Conservation (phyloP, 2,888 invertebrate species). For the Tyria jacobaeae region DNA sequence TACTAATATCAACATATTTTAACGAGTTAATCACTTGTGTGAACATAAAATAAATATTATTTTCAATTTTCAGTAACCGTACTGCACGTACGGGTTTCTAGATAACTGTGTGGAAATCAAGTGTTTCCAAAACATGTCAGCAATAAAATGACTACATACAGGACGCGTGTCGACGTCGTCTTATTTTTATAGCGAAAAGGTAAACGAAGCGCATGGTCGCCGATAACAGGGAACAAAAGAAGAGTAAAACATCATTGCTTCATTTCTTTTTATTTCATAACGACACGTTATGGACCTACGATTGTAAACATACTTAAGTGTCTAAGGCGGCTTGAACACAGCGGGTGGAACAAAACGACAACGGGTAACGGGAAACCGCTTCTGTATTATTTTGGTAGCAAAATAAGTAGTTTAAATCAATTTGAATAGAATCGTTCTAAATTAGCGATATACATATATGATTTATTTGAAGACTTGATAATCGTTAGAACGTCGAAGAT, state of each 20-base stretch:
- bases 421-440: too few species aligned
- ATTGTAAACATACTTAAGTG: slow-evolving; percentile 10
- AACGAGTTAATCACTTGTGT: slow-evolving; percentile 19
- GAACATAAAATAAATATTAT: slow-evolving; percentile 19
- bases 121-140: slow-evolving; percentile 42
- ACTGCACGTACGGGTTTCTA: slow-evolving; percentile 34
- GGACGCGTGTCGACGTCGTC: slow-evolving; percentile 2
- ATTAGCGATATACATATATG: too few species aligned
- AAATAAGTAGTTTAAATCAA: background rate
- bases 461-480: too few species aligned
- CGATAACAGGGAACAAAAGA: slow-evolving; percentile 40
- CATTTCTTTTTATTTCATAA: slow-evolving; percentile 57
- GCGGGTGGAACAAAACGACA: background rate
- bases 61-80: slow-evolving; percentile 18
- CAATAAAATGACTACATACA: slow-evolving; percentile 33
- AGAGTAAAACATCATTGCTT: slow-evolving; percentile 46
- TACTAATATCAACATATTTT: slow-evolving; percentile 36
- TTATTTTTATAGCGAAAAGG: slow-evolving; percentile 30
- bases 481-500: too few species aligned
- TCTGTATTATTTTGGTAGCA: too few species aligned
- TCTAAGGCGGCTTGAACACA: background rate
- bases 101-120: slow-evolving; percentile 30
- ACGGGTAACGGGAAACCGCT: background rate
- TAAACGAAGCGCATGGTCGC: slow-evolving; percentile 22
- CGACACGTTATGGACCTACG: slow-evolving; percentile 42